Percentiles rank a stretch among this genome's conserved stretches.
phyloP scores from a whole-genome alignment of 1,140 invertebrate species.

The Diuraphis noxia region DNA sequence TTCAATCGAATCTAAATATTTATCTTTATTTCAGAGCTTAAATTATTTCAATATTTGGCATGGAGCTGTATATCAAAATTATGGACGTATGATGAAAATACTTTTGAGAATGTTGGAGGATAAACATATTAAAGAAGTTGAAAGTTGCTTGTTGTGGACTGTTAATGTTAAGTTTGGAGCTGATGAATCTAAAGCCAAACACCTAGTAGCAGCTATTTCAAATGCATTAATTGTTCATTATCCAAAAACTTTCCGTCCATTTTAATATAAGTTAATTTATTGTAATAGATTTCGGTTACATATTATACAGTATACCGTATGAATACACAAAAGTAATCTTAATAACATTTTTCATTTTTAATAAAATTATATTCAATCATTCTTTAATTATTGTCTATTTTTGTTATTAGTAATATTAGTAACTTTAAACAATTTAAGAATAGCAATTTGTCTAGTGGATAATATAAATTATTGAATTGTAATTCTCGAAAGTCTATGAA shows the following conservation, averaged over 20 bases:
- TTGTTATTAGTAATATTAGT: neutral
- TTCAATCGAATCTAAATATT: conserved; percentile 18
- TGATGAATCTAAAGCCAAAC: neutral
- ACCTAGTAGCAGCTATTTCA: conserved; percentile 5
- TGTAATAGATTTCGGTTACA: neutral
- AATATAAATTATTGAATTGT: neutral
- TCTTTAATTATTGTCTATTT: conserved; percentile 10
- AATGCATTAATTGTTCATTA: conserved; percentile 43
- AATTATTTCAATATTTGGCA: conserved; percentile 76
- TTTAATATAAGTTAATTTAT: conserved; percentile 2
- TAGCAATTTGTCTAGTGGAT: too few species aligned
- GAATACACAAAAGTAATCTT: neutral
- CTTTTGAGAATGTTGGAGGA: conserved; percentile 79
- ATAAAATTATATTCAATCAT: conserved; percentile 8
- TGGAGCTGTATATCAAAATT: conserved; percentile 74
- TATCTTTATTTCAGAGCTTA: conserved; percentile 55
- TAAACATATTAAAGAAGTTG: conserved; percentile 72
- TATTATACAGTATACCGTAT: neutral
- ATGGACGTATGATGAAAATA: conserved; percentile 78
- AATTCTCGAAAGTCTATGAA: neutral
- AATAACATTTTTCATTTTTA: conserved; percentile 31
- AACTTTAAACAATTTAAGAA: neutral
- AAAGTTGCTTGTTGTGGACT: conserved; percentile 62
- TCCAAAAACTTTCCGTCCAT: conserved; percentile 45
- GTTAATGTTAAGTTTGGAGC: neutral